Evolutionary conservation across 2,113 vertebrate species (phyloP), one percentile per base, ranked within the genome.

Genomic region (Irena cyanogastra): DNA sequence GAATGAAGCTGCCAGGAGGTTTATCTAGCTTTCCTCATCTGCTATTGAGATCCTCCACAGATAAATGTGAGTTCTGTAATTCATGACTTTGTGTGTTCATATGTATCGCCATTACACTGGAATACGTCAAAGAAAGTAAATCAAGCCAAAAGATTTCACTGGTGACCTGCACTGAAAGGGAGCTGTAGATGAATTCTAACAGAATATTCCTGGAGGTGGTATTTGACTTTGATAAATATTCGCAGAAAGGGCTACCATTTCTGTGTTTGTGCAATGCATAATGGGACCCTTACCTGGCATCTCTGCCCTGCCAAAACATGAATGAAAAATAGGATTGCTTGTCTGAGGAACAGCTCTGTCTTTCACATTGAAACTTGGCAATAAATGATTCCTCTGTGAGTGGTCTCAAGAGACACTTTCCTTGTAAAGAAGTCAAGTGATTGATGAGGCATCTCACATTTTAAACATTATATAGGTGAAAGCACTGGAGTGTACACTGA

Each of bases 331-430:
- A 80, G 63, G 26, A 71, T 63, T 56, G 9, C 41, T 94, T 83
- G 59, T 80, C 79, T 93, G 71, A 93, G 56, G 70, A 95, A 77
- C 78, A 93, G 70, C 66, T 93, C 65, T 91, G 59, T 94, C 90
- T 91, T 95, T 96, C 72, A 44, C 54, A 89, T 33, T 4, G 8
- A 80, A 91, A 87, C 50, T 85, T 39, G 39, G 65, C 89, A 74
- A 57, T 41, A 85, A 52, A 49, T 1, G 7, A 70, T 70, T 92
- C 42, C n/a, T 78, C 9, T 19, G 44, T 87, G 50, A 90, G 47
- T 50, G 44, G 30, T 90, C 92, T 94, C 75, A 57, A 81, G 63
- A 77, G 88, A 74, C 63, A 13, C 33, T 66, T 80, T 24, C 42
- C 83, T 88, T 69, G 65, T 70, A 87, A 70, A 83, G 41, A 42